Percentiles rank a stretch among this genome's conserved stretches.
phyloP scores from a whole-genome alignment of 2,888 invertebrate species.

The Ormyrus thymus region DNA sequence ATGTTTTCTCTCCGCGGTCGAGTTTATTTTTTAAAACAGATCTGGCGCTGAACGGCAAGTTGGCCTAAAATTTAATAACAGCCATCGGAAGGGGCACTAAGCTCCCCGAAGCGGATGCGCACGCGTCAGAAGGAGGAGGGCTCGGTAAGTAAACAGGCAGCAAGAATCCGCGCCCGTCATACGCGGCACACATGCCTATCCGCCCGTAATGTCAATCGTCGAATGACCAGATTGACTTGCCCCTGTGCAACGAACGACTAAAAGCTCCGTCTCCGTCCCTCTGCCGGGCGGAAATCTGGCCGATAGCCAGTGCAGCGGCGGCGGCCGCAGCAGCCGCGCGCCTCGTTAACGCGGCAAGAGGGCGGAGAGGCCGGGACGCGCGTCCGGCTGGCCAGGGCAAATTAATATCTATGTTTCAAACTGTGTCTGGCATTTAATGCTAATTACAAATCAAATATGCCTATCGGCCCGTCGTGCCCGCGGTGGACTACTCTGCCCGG shows the following conservation, averaged over 20 bases:
- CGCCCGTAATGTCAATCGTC: constrained; percentile 40
- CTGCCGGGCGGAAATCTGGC: constrained; percentile 36
- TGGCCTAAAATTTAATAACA: too few relatives aligned
- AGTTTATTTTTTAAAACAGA: too few relatives aligned
- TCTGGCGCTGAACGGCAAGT: too few relatives aligned
- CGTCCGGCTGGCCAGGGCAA: constrained; percentile 30
- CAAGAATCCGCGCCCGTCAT: background rate
- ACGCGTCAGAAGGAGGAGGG: too few relatives aligned
- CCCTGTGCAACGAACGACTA: constrained; percentile 15
- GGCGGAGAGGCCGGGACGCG: background rate
- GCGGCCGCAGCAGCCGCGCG: background rate
- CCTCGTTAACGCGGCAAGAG: constrained; percentile 31
- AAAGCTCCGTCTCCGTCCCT: background rate
- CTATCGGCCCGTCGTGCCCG: constrained; percentile 55
- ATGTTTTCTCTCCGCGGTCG: too few relatives aligned
- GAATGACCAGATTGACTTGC: constrained; percentile 45
- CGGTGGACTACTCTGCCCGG: background rate
- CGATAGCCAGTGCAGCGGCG: constrained; percentile 32
- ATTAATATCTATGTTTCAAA: constrained; percentile 61
- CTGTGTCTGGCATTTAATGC: constrained; percentile 62
- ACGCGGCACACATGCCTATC: constrained; percentile 20
- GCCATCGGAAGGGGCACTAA: too few relatives aligned
- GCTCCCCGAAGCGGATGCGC: too few relatives aligned
- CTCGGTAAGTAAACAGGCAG: too few relatives aligned
- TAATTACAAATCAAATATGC: constrained; percentile 64